Base-by-base conservation (phyloP, 2,888 invertebrate species). In the Blastobasis adustella region DNA sequence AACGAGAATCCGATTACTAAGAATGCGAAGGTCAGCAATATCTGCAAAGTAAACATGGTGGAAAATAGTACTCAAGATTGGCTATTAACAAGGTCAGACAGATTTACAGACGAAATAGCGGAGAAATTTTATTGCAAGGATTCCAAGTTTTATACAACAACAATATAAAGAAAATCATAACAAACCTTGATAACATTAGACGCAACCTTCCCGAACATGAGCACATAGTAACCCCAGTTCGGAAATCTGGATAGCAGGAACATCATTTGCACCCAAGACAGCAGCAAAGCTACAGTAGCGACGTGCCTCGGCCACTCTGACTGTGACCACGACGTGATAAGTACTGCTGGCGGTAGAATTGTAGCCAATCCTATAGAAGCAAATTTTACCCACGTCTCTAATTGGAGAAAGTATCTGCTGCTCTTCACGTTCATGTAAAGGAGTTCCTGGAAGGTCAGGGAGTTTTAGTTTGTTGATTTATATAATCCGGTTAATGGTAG, bases 131-230 rank as follows among this genome's bases (percentile, higher is more conserved):
- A 23, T 23, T 23, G 23, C 3, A 23, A 23, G 1, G 1, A 2
- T 23, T 23, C 1, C 23, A 3, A 23, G 23, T 23, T 23, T n/a
- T 23, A 23, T 23, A 23, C 23, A 23, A 23, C 23, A 23, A 23
- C 23, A 23, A 23, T 23, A 23, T 23, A 23, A 3, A 23, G 23
- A 23, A 23, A 23, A 43, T 37, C 6, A n/a, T 38, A 37, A 47
- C 61, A 57, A 64, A 90, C 91, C 77, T 90, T 90, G 3, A 90
- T 61, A 52, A 90, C 89, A 69, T 90, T 90, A 1, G 80, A 73
- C 0, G 90, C 89, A 1, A 91, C 91, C 60, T 89, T 90, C n/a
- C 89, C 89, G 70, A 91, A 91, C 91, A 91, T 91, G 5, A 90
- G 80, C 1, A 91, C 90, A 69, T 90, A 90, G 62, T 90, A 90